Evolutionary conservation across 2,888 invertebrate genomes (phyloP), one percentile per base, ranked within the genome.

Genomic region (Parapristionchus giblindavisi): DNA sequence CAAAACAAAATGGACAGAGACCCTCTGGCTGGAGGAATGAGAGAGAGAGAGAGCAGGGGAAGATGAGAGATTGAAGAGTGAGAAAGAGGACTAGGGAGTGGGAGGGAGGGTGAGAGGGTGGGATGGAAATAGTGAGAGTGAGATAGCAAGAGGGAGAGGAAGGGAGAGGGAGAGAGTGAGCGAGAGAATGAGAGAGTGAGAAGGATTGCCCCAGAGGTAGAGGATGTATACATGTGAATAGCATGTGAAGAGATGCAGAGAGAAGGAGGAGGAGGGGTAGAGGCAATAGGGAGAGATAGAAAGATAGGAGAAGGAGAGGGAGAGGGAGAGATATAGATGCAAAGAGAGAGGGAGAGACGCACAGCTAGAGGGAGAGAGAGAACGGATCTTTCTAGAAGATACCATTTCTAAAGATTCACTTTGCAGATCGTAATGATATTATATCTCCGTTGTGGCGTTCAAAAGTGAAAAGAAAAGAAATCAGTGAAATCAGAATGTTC

Each of bases 161-260:
- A 51, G 51, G 27, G 21, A 27, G 51, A 3, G 3, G 34, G 51
- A 1, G 66, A 51, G 51, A 66, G 66, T 29, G 27, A 14, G 6
- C 0, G 48, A 29, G 6, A 29, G 29, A 43, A 5, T 5, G 32
- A 32, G 65, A 65, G 48, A 48, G 65, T 6, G 14, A n/a, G 5
- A 4, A 48, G 48, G 65, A 29, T 17, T 17, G 63, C 63, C 63
- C 48, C 14, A 17, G 29, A 51, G 32, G 11, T 8, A 8, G 66
- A 32, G 63, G 40, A 1, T 2, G 36, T 43, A 8, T n/a, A 51
- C 66, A 66, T 66, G 66, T 66, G 66, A 66, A 66, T 1, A 24
- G 21, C 66, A 66, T 36, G 66, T 38, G 66, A 38, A 43, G 24
- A 21, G 27, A 0, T 36, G 60, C 21, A 14, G 17, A 36, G 40